Percentiles rank a stretch among this genome's conserved stretches.
Conservation (phyloP, 1,140 invertebrate genomes). For the Drosophila ficusphila region DNA sequence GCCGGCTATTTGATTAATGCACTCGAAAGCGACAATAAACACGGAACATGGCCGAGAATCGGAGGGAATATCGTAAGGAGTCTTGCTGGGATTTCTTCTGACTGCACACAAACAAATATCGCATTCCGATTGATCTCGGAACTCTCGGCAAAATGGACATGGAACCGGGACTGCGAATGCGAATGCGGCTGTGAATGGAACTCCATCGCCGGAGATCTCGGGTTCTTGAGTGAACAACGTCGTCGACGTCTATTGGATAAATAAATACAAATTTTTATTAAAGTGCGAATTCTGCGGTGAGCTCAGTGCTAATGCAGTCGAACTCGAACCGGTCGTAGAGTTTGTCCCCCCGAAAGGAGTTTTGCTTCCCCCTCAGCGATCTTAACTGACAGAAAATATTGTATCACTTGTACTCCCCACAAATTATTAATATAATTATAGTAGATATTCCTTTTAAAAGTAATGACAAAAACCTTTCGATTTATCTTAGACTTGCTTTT, state of each 20-base stretch:
- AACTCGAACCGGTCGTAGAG: conserved; percentile 24
- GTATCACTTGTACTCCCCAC: too few species aligned
- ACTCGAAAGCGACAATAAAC: conserved; percentile 81
- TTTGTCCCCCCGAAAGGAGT: conserved; percentile 9
- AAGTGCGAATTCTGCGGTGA: conserved; percentile 77
- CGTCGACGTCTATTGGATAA: conserved; percentile 74
- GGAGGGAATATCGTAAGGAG: not conserved
- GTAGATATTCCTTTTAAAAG: too few species aligned
- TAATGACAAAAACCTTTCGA: not conserved
- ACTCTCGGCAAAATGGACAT: not conserved
- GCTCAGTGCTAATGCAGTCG: conserved; percentile 48
- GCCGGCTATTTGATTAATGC: conserved; percentile 70
- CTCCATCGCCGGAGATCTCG: conserved; percentile 1
- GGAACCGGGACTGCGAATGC: not conserved
- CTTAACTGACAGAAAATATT: not conserved
- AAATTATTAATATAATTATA: too few species aligned
- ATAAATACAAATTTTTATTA: conserved; percentile 78
- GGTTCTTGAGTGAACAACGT: conserved; percentile 33
- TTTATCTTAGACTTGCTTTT: too few species aligned
- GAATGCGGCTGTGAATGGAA: conserved; percentile 2
- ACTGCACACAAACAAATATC: conserved; percentile 66
- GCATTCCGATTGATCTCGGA: conserved; percentile 53
- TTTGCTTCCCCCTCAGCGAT: not conserved
- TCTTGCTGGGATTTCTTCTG: not conserved
- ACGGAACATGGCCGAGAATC: conserved; percentile 41